phyloP scores from a whole-genome alignment of 2,113 vertebrate species.

The Climacteris rufus region DNA sequence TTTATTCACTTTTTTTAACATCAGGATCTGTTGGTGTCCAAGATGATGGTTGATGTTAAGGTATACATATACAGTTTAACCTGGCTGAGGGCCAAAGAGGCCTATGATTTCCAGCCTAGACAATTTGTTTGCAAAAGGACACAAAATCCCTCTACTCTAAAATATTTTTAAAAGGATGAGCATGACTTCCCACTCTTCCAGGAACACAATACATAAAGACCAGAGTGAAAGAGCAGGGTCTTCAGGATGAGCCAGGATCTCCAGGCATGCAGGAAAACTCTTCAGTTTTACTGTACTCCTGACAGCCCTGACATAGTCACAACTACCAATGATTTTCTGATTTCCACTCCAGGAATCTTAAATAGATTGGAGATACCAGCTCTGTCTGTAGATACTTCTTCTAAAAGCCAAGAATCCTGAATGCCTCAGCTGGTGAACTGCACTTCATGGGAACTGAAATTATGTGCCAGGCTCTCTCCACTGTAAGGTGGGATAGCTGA shows the following conservation, averaged over 20 bases:
- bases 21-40: constrained; percentile 35
- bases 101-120: constrained; percentile 5
- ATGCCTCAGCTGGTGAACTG: constrained; percentile 35
- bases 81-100: constrained; percentile 30
- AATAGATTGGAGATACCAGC: constrained; percentile 11
- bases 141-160: constrained; percentile 14
- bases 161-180: constrained; percentile 18
- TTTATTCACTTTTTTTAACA: constrained; percentile 43
- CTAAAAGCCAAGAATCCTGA: constrained; percentile 25
- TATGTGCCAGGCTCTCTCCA: background rate
- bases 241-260: background rate
- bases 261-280: constrained; percentile 14
- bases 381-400: background rate
- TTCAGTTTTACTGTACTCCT: background rate
- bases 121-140: constrained; percentile 39
- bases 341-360: constrained; percentile 46
- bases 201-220: background rate
- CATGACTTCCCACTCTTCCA: background rate
- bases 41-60: constrained; percentile 38
- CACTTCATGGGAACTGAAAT: constrained; percentile 11
- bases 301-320: background rate
- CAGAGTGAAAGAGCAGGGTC: background rate
- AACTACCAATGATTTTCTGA: constrained; percentile 3
- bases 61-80: constrained; percentile 45
- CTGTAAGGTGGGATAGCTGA: constrained; percentile 7